phyloP scores from a whole-genome alignment of 2,888 invertebrate genomes.

The Ophonus ardosiacus region DNA sequence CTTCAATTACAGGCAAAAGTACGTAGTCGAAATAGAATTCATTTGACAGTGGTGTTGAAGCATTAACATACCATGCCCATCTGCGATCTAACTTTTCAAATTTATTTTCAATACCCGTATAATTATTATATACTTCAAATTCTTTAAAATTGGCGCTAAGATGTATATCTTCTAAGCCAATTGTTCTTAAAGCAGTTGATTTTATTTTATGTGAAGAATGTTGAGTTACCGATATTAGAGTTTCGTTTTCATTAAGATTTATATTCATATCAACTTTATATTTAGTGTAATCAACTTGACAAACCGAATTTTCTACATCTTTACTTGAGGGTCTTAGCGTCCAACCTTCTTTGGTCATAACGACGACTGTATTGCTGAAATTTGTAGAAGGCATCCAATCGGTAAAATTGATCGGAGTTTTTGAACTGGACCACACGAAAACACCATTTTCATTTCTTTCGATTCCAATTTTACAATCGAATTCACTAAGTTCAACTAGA shows the following conservation, averaged over 20 bases:
- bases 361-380: background rate
- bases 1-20: background rate
- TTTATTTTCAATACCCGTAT: background rate
- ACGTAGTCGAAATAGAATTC: slow-evolving; percentile 5
- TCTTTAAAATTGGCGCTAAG: background rate
- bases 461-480: slow-evolving; percentile 66
- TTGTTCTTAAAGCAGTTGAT: background rate
- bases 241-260: background rate
- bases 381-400: slow-evolving; percentile 21
- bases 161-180: slow-evolving; percentile 2
- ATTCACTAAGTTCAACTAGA: slow-evolving; percentile 62
- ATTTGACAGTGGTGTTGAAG: background rate
- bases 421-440: slow-evolving; percentile 61
- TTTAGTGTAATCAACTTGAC: slow-evolving; percentile 10
- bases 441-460: slow-evolving; percentile 64
- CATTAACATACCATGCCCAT: background rate
- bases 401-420: slow-evolving; percentile 24
- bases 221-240: background rate
- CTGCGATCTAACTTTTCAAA: background rate
- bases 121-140: background rate
- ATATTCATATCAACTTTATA: slow-evolving; percentile 12
- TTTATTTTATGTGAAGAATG: background rate
- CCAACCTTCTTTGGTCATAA: slow-evolving; percentile 23
- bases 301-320: background rate
- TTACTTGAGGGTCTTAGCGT: background rate